These are phyloP conservation scores for Papilio polyxenes DNA, from an alignment of 1,140 invertebrate genomes.

Conservation along the genomic window DNA sequence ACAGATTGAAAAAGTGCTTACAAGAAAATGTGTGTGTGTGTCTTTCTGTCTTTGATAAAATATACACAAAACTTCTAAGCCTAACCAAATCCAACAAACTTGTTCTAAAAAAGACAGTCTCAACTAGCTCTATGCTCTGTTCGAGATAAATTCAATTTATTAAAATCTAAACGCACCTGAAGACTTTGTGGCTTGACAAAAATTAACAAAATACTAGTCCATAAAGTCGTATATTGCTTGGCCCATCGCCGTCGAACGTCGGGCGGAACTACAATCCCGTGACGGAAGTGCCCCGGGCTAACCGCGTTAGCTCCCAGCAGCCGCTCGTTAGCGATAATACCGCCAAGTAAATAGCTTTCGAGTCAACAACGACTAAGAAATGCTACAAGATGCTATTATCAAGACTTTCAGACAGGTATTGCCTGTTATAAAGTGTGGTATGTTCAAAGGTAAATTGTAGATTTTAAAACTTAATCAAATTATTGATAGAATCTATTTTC, in stretches of 20 bases:
- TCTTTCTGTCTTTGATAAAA: no score
- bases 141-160: no score
- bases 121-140: no score
- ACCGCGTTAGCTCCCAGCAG: slow-evolving; percentile 47
- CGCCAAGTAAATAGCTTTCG: slow-evolving; percentile 36
- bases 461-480: not conserved
- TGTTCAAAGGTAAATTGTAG: not conserved
- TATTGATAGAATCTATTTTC: not conserved
- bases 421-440: slow-evolving; percentile 21
- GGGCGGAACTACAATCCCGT: slow-evolving; percentile 62
- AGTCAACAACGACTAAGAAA: slow-evolving; percentile 34
- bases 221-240: slow-evolving; percentile 35
- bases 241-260: slow-evolving; percentile 35
- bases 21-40: no score
- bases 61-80: no score
- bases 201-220: not conserved
- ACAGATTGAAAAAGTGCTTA: no score
- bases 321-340: slow-evolving; percentile 38
- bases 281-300: slow-evolving; percentile 54
- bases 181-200: not conserved
- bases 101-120: no score
- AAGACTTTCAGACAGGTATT: not conserved
- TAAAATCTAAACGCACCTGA: not conserved
- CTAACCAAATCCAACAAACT: no score
- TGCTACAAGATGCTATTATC: slow-evolving; percentile 11